phyloP scores from a whole-genome alignment of 2,797 vertebrate genomes.

The Lepilemur ruficaudatus region DNA sequence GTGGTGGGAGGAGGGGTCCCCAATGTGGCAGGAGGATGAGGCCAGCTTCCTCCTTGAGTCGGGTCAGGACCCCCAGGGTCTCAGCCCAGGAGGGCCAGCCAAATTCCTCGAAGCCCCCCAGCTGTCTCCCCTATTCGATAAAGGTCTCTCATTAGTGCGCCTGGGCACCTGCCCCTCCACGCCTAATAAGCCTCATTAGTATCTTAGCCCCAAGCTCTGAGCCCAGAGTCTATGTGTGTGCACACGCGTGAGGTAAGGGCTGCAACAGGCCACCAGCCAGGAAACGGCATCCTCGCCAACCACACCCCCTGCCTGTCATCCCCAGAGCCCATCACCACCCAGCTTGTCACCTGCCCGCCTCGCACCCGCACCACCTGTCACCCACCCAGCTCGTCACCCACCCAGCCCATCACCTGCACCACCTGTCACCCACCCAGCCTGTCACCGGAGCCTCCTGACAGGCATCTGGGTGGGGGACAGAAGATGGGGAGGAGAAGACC shows the following conservation, averaged over 20 bases:
- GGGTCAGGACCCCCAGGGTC: constrained; percentile 12
- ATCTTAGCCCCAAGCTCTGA: constrained; percentile 76
- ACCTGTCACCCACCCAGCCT: constrained; percentile 71
- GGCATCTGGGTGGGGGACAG: constrained; percentile 67
- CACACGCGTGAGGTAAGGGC: constrained; percentile 50
- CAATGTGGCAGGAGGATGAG: neutral
- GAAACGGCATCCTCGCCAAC: constrained; percentile 71
- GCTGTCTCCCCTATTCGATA: constrained; percentile 78
- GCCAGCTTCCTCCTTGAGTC: neutral
- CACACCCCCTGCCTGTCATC: constrained; percentile 72
- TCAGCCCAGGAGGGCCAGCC: constrained; percentile 49
- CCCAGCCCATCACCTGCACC: constrained; percentile 21
- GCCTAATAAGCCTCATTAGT: constrained; percentile 84
- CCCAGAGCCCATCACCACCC: constrained; percentile 45
- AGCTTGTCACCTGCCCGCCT: constrained; percentile 62
- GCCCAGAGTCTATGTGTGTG: constrained; percentile 69
- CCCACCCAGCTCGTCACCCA: constrained; percentile 58
- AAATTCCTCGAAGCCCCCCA: constrained; percentile 61
- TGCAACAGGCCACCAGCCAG: constrained; percentile 76
- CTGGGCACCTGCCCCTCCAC: constrained; percentile 82
- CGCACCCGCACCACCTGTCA: constrained; percentile 57
- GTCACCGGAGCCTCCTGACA: constrained; percentile 74
- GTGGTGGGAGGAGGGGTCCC: neutral
- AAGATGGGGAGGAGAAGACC: constrained; percentile 65
- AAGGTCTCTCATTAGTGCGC: constrained; percentile 82